phyloP scores from a whole-genome alignment of 2,888 invertebrate species.

The Apotomis turbidana region DNA sequence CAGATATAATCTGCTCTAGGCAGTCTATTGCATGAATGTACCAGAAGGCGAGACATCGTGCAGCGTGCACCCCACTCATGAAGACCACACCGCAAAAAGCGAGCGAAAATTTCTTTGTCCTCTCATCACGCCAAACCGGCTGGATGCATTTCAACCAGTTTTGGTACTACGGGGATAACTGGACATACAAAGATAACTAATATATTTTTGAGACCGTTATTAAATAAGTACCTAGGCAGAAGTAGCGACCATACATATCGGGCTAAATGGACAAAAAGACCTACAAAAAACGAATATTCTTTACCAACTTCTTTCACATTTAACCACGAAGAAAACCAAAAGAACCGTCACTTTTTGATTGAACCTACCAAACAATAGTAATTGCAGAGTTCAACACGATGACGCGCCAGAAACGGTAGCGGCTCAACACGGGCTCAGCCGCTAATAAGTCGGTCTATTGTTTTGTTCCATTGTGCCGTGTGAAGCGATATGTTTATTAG shows the following conservation, averaged over 20 bases:
- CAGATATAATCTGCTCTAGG: too few species aligned
- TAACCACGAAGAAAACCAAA: constrained; percentile 25
- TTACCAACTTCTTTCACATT: constrained; percentile 12
- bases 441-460: constrained; percentile 56
- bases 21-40: too few species aligned
- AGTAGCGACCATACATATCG: not conserved
- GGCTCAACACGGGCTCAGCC: constrained; percentile 27
- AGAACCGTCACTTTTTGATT: constrained; percentile 30
- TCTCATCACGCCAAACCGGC: too few species aligned
- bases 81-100: too few species aligned
- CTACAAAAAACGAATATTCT: not conserved
- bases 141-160: too few species aligned
- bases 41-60: too few species aligned
- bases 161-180: too few species aligned
- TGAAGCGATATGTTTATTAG: constrained; percentile 74
- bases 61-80: too few species aligned
- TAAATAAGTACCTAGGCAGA: too few species aligned
- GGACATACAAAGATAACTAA: too few species aligned
- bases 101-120: too few species aligned
- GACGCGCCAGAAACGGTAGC: constrained; percentile 42
- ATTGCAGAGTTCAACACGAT: constrained; percentile 37
- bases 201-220: too few species aligned
- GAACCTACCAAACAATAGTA: constrained; percentile 38
- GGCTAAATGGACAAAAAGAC: not conserved
- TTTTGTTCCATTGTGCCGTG: constrained; percentile 59